These are phyloP conservation scores for Zygogramma bicolorata DNA, from an alignment of 2,888 invertebrate genomes.

Conservation along the genomic window DNA sequence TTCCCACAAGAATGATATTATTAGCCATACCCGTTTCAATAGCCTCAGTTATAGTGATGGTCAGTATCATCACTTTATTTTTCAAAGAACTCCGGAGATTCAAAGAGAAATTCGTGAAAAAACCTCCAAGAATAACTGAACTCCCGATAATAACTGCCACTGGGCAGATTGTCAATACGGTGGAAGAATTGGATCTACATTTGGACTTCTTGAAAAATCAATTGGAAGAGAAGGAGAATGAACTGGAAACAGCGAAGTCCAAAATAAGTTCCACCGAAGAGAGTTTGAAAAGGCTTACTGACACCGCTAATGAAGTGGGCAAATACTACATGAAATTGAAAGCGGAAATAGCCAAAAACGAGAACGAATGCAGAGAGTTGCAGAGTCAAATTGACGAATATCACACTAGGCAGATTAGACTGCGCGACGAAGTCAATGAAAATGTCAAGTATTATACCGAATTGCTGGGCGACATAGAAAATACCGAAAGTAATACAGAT, in stretches of 20 bases:
- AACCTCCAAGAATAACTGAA: conserved; percentile 45
- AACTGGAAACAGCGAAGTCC: conserved; percentile 54
- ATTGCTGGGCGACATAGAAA: conserved; percentile 47
- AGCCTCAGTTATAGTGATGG: conserved; percentile 47
- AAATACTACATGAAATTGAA: conserved; percentile 58
- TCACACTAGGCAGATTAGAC: conserved; percentile 51
- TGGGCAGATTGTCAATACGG: conserved; percentile 56
- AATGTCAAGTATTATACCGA: conserved; percentile 53
- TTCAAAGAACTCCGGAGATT: conserved; percentile 38
- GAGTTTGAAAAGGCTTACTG: conserved; percentile 56
- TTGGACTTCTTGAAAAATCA: conserved; percentile 56
- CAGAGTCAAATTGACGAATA: conserved; percentile 59
- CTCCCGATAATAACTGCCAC: conserved; percentile 55
- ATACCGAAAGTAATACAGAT: conserved; percentile 8
- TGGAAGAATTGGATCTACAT: conserved; percentile 60
- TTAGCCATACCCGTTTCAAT: conserved; percentile 52
- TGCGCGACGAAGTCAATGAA: conserved; percentile 53
- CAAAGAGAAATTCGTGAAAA: conserved; percentile 40
- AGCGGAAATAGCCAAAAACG: conserved; percentile 51
- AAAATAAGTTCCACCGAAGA: conserved; percentile 52
- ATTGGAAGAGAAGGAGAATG: conserved; percentile 57
- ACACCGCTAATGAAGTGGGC: conserved; percentile 55
- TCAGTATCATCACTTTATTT: neutral
- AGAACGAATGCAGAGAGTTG: conserved; percentile 57
- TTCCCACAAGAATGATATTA: conserved; percentile 44